Base-by-base conservation (phyloP, 2,113 vertebrate species). In the Alosa alosa region DNA sequence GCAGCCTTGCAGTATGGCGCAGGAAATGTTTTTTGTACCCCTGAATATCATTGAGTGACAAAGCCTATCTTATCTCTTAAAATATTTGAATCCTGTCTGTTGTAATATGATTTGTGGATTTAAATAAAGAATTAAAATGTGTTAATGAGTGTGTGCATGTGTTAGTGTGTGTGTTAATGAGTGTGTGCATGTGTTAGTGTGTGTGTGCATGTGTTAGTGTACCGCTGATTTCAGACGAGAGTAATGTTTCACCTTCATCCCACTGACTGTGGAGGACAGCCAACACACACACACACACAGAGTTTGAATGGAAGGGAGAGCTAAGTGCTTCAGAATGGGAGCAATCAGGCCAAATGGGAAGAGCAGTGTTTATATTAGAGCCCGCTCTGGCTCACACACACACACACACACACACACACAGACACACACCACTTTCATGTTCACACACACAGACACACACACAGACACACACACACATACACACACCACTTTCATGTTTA, bases 391-490 rank as follows among this genome's bases (percentile, higher is more conserved):
- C 9, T 78, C n/a, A n/a, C n/a, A n/a, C n/a, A n/a, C n/a, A n/a
- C 31, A 39, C 72, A 78, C 0, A 36, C 31, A 72, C 31, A 11
- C 25, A 36, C 64, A 72, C 64, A 72, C 10, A 78, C 31, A 11
- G 1, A 72, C 22, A 72, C 6, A 36, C 31, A 36, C 31, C 68
- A 7, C 68, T 3, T 31, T 36, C 31, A 75, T 11, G 15, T 10
- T 10, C 68, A 36, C 68, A n/a, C n/a, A n/a, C n/a, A n/a, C n/a
- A n/a, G n/a, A n/a, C n/a, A n/a, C n/a, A 36, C n/a, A 68, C 20
- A 3, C 22, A 68, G n/a, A 68, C 60, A 68, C 60, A 68, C 60
- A 68, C 60, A 68, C 60, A 68, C 60, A 68, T n/a, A 68, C 60
- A 31, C 60, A 68, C 60, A 68, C 20, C 22, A 31, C 22, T 10